Percentiles rank a stretch among this genome's conserved stretches.
phyloP scores from a whole-genome alignment of 1,140 invertebrate species.

The Tetragnatha versicolor region DNA sequence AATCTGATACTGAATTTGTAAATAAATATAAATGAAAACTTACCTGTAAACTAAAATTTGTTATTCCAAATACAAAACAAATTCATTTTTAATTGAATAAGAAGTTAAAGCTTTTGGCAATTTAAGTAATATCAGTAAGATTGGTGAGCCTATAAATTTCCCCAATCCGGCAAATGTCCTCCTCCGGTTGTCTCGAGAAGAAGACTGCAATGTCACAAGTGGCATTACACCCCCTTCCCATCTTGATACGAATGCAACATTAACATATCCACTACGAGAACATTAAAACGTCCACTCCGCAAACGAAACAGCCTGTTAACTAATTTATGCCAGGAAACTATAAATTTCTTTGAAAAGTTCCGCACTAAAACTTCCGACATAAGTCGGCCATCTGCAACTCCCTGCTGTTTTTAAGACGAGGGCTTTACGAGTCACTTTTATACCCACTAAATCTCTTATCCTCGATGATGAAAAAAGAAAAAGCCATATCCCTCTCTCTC shows the following conservation, averaged over 20 bases:
- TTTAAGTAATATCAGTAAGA: too few species aligned
- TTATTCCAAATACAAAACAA: too few species aligned
- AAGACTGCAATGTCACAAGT: conserved; percentile 10
- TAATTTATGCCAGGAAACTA: conserved; percentile 23
- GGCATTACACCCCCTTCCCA: not conserved
- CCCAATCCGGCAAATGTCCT: too few species aligned
- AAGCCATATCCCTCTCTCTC: too few species aligned
- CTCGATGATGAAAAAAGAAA: not conserved
- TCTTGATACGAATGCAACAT: not conserved
- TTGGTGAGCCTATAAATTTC: too few species aligned
- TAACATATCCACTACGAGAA: conserved; percentile 10
- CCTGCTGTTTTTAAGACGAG: conserved; percentile 14
- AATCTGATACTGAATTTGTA: too few species aligned
- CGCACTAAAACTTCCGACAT: conserved; percentile 15
- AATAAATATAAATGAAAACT: too few species aligned
- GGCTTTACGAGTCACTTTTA: conserved; percentile 15
- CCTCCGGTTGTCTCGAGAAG: too few species aligned
- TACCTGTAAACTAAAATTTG: too few species aligned
- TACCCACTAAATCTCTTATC: conserved; percentile 7
- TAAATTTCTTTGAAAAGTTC: conserved; percentile 24
- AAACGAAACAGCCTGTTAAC: not conserved
- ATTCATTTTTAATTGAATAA: too few species aligned
- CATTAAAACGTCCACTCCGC: conserved; percentile 8
- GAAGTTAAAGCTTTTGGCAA: too few species aligned
- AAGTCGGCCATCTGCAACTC: not conserved